Base-by-base conservation (phyloP, 2,888 invertebrate genomes). In the Dynastes maya region DNA sequence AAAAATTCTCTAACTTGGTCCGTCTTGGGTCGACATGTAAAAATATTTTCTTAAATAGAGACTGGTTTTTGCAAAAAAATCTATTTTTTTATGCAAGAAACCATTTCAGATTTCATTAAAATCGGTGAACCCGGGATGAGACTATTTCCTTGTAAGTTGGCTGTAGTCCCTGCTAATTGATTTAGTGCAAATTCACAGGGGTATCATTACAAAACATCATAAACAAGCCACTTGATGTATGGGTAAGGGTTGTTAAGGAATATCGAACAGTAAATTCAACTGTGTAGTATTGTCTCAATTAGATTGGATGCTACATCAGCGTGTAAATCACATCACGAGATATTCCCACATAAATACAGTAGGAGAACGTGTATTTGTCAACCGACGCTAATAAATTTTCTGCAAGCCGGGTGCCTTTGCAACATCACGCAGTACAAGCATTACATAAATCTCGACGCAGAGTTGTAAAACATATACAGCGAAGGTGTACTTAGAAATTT, bases 311-410 rank as follows among this genome's bases (percentile, higher is more conserved):
- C 3, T 55, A 22, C 4, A 58, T 58, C 40, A 29, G 64, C 40
- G 8, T 64, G 37, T 64, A 64, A 64, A 64, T 64, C 40, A 64
- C 64, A 37, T 16, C 37, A 32, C 37, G 64, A 64, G 32, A 32
- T 64, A 40, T 64, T 40, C 37, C 40, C 32, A 64, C 16, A 40
- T 64, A 64, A 64, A 32, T 32, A 37, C 64, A 37, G n/a, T 40
- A 64, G 37, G 64, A 22, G n/a, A 61, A 37, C 64, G 37, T 64
- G 64, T 32, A 64, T 64, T 64, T 64, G 64, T 64, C 64, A 64
- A 64, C 64, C 64, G 13, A 11, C 37, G 37, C 16, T 64, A 64
- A 64, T 64, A 64, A 64, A 64, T 64, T 64, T 64, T 37, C 13
- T 64, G 37, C 1, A 64, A 32, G 2, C 13, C 32, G 5, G 13